phyloP scores from a whole-genome alignment of 2,797 vertebrate genomes.

The Pelobates cultripes region DNA sequence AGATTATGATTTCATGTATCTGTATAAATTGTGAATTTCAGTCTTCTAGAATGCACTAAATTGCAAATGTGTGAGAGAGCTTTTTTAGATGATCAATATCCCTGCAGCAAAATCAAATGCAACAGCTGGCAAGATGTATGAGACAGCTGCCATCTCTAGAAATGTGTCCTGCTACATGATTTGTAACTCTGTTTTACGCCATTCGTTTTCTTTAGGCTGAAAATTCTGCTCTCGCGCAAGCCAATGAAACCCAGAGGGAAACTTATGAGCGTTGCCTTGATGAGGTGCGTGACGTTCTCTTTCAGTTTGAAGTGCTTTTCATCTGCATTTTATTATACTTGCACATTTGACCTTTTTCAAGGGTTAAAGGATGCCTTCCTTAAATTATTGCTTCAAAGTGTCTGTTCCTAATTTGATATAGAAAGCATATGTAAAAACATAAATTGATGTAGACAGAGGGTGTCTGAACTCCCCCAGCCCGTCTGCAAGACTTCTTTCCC shows the following conservation, averaged over 20 bases:
- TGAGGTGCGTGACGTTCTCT: conserved; percentile 70
- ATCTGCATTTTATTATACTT: background rate
- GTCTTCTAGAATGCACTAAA: too few relatives aligned
- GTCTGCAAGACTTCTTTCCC: background rate
- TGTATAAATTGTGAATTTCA: too few relatives aligned
- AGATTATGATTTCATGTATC: too few relatives aligned
- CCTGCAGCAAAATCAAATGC: background rate
- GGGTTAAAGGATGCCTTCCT: too few relatives aligned
- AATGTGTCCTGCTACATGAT: background rate
- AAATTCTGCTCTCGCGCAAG: conserved; percentile 88
- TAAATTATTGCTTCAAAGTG: too few relatives aligned
- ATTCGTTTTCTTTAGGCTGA: conserved; percentile 76
- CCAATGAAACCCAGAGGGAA: conserved; percentile 94
- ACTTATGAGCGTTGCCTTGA: conserved; percentile 92
- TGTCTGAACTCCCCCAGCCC: background rate
- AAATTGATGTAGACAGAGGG: background rate
- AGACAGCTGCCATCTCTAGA: background rate
- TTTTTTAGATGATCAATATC: too few relatives aligned
- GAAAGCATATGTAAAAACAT: background rate
- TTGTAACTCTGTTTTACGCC: background rate
- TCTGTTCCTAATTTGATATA: background rate
- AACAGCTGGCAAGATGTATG: accelerated
- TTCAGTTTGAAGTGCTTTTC: background rate
- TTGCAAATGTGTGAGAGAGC: too few relatives aligned
- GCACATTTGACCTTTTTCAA: too few relatives aligned